Evolutionary conservation across 2,797 vertebrate genomes (phyloP).

Genomic region (Carduelis carduelis): DNA sequence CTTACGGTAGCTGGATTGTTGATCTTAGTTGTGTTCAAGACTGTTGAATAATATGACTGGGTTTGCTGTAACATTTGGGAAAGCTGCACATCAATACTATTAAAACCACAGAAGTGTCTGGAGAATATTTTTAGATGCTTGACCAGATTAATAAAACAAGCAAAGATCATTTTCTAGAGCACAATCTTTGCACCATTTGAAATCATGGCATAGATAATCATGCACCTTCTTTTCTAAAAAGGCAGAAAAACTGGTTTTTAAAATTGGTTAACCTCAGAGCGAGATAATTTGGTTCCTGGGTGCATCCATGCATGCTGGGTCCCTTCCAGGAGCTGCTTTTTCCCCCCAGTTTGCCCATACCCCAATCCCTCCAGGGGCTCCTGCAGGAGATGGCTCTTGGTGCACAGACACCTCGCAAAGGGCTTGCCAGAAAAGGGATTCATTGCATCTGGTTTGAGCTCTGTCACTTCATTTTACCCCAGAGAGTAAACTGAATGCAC

Average conservation of each 20-base stretch:
- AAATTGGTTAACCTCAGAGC: background rate
- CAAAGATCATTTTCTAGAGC: background rate
- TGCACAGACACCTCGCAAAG: fast-evolving
- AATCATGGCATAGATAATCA: background rate
- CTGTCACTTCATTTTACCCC: background rate
- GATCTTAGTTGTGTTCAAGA: background rate
- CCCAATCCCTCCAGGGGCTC: background rate
- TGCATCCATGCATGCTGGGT: background rate
- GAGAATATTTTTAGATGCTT: background rate
- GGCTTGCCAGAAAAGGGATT: background rate
- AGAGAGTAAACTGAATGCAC: background rate
- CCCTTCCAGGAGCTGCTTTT: background rate
- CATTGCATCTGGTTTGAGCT: fast-evolving
- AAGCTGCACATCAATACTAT: background rate
- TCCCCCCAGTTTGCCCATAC: fast-evolving
- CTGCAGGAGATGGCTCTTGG: fast-evolving
- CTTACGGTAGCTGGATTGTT: background rate
- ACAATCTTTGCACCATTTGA: background rate
- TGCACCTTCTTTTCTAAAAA: background rate
- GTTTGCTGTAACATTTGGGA: background rate
- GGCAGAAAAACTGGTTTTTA: background rate
- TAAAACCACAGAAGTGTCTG: background rate
- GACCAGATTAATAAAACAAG: background rate
- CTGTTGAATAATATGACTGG: background rate
- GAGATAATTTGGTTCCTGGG: background rate